Percentiles rank a stretch among this genome's conserved stretches.
These are phyloP conservation scores for Archegozetes longisetosus DNA, from an alignment of 1,140 invertebrate genomes.

Conservation along the genomic window DNA sequence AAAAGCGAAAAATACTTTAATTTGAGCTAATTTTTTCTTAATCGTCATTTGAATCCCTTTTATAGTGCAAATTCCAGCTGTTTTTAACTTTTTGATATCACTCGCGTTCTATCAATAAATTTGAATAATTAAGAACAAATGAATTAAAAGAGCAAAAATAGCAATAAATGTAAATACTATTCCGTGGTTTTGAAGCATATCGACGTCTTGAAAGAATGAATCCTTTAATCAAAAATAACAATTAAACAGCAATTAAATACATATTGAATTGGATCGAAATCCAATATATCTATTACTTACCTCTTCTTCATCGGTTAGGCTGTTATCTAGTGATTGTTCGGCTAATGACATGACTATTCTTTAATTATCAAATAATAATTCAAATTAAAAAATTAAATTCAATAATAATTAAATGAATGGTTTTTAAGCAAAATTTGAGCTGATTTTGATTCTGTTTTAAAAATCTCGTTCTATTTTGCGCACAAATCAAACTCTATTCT, in stretches of 20 bases:
- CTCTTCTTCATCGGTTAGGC: not conserved
- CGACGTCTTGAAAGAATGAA: slow-evolving; percentile 38
- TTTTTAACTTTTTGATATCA: slow-evolving; percentile 61
- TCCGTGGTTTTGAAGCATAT: slow-evolving; percentile 36
- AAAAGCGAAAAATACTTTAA: slow-evolving; percentile 24
- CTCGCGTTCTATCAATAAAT: slow-evolving; percentile 26
- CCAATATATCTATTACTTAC: not conserved
- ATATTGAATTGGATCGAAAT: too few species aligned
- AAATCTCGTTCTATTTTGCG: too few species aligned
- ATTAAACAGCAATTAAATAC: not conserved
- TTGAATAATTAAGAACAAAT: not conserved
- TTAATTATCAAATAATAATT: not conserved
- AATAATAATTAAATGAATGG: not conserved
- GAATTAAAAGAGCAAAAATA: slow-evolving; percentile 11
- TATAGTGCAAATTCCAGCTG: slow-evolving; percentile 57
- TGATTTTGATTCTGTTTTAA: too few species aligned
- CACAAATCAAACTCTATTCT: too few species aligned
- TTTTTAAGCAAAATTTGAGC: too few species aligned
- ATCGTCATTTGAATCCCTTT: slow-evolving; percentile 66
- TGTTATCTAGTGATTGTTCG: not conserved
- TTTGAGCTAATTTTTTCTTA: slow-evolving; percentile 48
- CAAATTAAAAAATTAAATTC: not conserved
- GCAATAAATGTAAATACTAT: slow-evolving; percentile 31
- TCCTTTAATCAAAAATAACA: slow-evolving; percentile 23
- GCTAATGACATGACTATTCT: not conserved